Base-by-base conservation (phyloP, 2,797 vertebrate genomes). In the Antrozous pallidus region DNA sequence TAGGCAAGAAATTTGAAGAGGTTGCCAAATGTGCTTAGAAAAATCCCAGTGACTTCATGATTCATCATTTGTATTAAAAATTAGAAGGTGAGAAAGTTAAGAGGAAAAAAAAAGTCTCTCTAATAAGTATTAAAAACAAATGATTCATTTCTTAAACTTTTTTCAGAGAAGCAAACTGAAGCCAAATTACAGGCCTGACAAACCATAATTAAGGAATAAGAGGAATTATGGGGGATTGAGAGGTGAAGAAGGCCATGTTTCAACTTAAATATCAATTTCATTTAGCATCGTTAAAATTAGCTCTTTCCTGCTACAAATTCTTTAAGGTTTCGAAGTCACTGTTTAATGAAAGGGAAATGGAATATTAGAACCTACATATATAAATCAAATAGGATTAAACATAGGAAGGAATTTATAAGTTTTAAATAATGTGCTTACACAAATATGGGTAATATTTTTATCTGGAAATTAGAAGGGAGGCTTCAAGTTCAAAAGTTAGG, bases 51-150 rank as follows among this genome's bases (percentile, higher is more conserved):
- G 90, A 97, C 86, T 96, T 95, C 94, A 92, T 92, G 96, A 95
- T 94, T 96, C 96, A 96, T 94, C 90, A 95, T 95, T 96, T 96
- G 90, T 96, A 97, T 96, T 94, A 91, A 97, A 96, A 97, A 97
- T 96, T 96, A 96, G 93, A 96, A 96, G 90, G 96, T 95, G 95
- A 93, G 92, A 93, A 96, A 96, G 94, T 92, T 80, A 38, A 95
- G 61, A 94, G 83, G 2, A 6, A 22, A 36, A 65, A 73, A 61
- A 94, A 58, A 84, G n/a, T 71, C 71, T 95, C 85, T 93, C 92
- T 96, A 97, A 93, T 84, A 95, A 93, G 58, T 83, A 95, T 97
- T 95, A 95, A 88, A 96, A 96, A 97, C 82, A 97, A 96, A 96
- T 95, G 93, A 96, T 96, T 96, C 93, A 95, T 95, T 95, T 96